Conservation (phyloP, 2,888 invertebrate genomes). For the Cyclophora albipunctata region DNA sequence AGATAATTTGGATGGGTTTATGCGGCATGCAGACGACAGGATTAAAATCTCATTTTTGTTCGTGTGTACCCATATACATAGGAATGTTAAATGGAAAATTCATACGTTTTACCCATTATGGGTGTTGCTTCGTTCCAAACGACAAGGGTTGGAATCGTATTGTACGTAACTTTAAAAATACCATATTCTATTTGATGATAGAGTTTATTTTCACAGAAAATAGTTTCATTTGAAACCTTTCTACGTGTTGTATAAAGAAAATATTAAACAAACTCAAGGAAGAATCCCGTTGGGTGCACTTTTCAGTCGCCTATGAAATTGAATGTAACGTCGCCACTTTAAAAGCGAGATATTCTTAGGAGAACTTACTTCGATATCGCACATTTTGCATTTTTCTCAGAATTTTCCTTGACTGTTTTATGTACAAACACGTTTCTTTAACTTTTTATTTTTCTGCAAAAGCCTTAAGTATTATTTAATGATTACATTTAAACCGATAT, state of each 20-base stretch:
- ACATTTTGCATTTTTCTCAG: slow-evolving; percentile 1
- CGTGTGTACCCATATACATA: slow-evolving; percentile 13
- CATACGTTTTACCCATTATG: slow-evolving; percentile 2
- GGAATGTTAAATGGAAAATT: not conserved
- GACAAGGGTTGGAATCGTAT: too few relatives aligned
- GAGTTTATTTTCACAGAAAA: not conserved
- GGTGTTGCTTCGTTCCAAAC: not conserved
- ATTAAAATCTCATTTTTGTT: slow-evolving; percentile 39
- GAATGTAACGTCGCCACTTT: slow-evolving; percentile 20
- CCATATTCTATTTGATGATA: too few relatives aligned
- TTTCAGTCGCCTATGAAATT: slow-evolving; percentile 22
- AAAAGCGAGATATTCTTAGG: slow-evolving; percentile 14
- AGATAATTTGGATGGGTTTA: slow-evolving; percentile 62
- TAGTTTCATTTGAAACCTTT: not conserved
- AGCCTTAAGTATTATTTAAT: too few relatives aligned
- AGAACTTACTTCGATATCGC: slow-evolving; percentile 7
- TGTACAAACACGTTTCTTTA: too few relatives aligned
- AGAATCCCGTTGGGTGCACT: slow-evolving; percentile 18
- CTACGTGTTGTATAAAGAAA: slow-evolving; percentile 1
- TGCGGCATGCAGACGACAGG: slow-evolving; percentile 39
- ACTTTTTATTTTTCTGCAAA: too few relatives aligned
- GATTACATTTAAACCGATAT: too few relatives aligned
- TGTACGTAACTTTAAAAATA: too few relatives aligned
- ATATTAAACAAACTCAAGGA: slow-evolving; percentile 20
- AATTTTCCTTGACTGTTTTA: not conserved